Base-by-base conservation (phyloP, 2,888 invertebrate species). In the Eugnorisma glareosa region DNA sequence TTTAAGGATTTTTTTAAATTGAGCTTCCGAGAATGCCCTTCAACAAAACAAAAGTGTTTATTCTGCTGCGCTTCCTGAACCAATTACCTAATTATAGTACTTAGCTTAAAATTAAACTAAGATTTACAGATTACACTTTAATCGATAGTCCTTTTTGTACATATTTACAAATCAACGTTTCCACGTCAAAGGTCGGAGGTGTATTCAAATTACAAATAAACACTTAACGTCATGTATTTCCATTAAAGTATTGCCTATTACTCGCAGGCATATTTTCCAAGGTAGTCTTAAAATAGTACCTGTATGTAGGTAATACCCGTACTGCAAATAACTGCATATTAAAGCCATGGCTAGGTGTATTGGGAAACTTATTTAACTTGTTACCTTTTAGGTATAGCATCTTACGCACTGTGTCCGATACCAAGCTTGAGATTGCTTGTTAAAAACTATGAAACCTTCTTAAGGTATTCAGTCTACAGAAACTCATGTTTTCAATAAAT, bases 261-360 rank as follows among this genome's bases (percentile, higher is more conserved):
- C 61, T 68, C 24, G 70, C 57, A 69, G 79, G 81, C 73, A 84
- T 81, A 73, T 72, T 84, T 83, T 72, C 77, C 83, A 83, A 83
- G 83, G 84, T 74, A 81, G 66, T 84, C 76, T 77, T 74, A 77
- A 83, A 83, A 81, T 84, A 84, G 73, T 74, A 73, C 57, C 64
- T 59, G 63, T 35, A 81, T 59, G 40, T 73, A 76, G 72, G 69
- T 71, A 81, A 81, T 73, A 67, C 68, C 37, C 64, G 24, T 59
- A 37, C 48, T 15, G 80, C 73, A 80, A 77, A 84, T 77, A 84
- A 57, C 84, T 51, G 72, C 54, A 77, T 72, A 76, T 76, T 80
- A 67, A 83, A 69, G 61, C 83, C 76, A 84, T 68, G 68, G 76
- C 76, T 72, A 76, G 24, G 28, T 48, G 31, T 75, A 75, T 79